These are phyloP conservation scores for Megaleporinus macrocephalus DNA, from an alignment of 2,113 vertebrate species.

Conservation along the genomic window DNA sequence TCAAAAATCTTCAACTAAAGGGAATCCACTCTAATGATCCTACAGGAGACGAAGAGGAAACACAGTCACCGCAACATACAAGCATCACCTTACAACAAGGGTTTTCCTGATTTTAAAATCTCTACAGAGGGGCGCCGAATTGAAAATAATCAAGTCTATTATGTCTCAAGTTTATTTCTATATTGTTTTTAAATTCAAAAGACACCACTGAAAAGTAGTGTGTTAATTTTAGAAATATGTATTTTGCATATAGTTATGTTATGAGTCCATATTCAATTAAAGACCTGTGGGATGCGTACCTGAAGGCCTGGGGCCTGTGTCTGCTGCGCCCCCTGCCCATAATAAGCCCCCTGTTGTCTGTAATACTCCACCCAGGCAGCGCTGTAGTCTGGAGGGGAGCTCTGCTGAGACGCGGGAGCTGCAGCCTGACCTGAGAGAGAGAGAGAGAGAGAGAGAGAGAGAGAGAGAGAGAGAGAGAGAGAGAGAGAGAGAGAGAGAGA, in stretches of 20 bases:
- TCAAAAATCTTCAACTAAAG: slow-evolving; percentile 77
- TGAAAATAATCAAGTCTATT: too few species aligned
- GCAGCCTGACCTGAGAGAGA: slow-evolving; percentile 86
- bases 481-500: not conserved
- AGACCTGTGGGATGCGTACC: slow-evolving; percentile 70
- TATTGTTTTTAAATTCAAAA: too few species aligned
- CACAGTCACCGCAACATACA: too few species aligned
- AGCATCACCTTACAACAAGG: too few species aligned
- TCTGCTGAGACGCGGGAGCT: slow-evolving; percentile 88
- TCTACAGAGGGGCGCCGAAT: too few species aligned
- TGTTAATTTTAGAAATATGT: too few species aligned
- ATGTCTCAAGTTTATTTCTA: too few species aligned
- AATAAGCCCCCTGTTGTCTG: slow-evolving; percentile 94
- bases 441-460: not conserved
- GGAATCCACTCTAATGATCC: slow-evolving; percentile 90
- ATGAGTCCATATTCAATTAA: too few species aligned
- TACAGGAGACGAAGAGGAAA: slow-evolving; percentile 60
- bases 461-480: too few species aligned
- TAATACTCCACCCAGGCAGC: slow-evolving; percentile 97
- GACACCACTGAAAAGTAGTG: too few species aligned
- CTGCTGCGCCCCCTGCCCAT: slow-evolving; percentile 92
- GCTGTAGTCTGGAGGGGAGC: slow-evolving; percentile 92
- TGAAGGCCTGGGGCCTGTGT: slow-evolving; percentile 91
- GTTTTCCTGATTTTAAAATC: too few species aligned
- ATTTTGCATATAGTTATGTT: too few species aligned